Conservation (phyloP, 35 echinoderm and acorn worm species). For the Ophioderma brevispina region DNA sequence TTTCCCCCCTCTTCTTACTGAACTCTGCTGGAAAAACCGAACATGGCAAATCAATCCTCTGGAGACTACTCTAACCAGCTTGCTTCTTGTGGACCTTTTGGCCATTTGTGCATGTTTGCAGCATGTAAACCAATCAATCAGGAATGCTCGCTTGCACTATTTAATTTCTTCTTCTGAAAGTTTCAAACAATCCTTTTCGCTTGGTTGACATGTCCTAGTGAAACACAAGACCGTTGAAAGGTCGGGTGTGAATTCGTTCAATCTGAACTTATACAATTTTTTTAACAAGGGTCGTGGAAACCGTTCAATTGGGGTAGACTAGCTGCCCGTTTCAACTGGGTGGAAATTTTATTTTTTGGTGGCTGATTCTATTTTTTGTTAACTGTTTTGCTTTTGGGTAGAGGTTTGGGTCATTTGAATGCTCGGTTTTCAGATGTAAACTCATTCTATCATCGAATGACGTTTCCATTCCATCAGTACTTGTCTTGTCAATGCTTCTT, state of each 20-base stretch:
- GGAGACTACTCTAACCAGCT: constrained; percentile 27
- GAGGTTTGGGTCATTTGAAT: too few relatives aligned
- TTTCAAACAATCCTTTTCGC: not conserved
- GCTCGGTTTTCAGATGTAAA: too few relatives aligned
- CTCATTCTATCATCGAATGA: too few relatives aligned
- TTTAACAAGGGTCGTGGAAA: too few relatives aligned
- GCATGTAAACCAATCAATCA: not conserved
- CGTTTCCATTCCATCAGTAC: too few relatives aligned
- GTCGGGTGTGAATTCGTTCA: not conserved
- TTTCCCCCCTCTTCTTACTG: not conserved
- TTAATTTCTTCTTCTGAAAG: not conserved
- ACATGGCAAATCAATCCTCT: not conserved
- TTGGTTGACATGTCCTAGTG: not conserved
- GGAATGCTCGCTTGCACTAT: not conserved
- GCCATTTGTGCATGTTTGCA: not conserved
- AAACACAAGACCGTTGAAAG: not conserved
- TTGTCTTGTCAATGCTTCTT: too few relatives aligned
- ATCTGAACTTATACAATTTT: too few relatives aligned
- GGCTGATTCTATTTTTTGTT: too few relatives aligned
- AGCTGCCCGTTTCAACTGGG: too few relatives aligned
- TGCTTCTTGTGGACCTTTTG: not conserved
- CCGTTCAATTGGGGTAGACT: too few relatives aligned
- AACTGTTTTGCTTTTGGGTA: too few relatives aligned
- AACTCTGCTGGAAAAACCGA: not conserved
- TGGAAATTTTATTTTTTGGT: too few relatives aligned